Evolutionary conservation across 2,113 vertebrate species (phyloP), one percentile per base, ranked within the genome.

Genomic region (Brienomyrus longianalis): DNA sequence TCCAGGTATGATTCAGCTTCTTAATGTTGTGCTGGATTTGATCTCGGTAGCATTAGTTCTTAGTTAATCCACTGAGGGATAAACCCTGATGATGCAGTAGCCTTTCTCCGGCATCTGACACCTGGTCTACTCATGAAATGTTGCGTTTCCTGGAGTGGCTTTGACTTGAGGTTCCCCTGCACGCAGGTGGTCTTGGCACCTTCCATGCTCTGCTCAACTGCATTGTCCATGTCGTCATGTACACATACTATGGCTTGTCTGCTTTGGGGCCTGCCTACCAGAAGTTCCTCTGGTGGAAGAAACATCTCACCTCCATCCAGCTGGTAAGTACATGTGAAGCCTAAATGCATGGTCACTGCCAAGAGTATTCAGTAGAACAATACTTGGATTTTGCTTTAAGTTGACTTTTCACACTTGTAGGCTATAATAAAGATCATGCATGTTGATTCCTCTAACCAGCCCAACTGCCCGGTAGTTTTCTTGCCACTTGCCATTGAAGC

Each of bases 271-370:
- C 98, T 84, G 93, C 93, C 27, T 99, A 96, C 93, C 95, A 98
- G 92, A 98, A 98, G 92, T 98, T 96, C 89, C 92, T 99, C 87
- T 99, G 98, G 98, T 99, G 98, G 98, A 99, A 99, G 94, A 99
- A 99, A 88, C 94, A 99, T 93, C 95, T 99, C 93, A 99, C 98
- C 3, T 95, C 96, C 88, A 96, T 99, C 91, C 98, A 99, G 92
- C 97, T 99, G 92, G 98, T 99, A 93, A 91, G 97, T 96, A 3
- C 62, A 31, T 70, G 2, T 31, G 62, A 31, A 27, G 59, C 31
- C 4, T 5, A 19, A 62, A 35, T 48, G 39, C 45, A 48, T n/a
- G 45, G 83, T 84, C 35, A 48, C 83, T 47, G 45, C 39, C 15
- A 7, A 43, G 35, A 39, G 1, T 77, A 77, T 27, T 66, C n/a